Percentiles rank a stretch among this genome's conserved stretches.
phyloP scores from a whole-genome alignment of 2,888 invertebrate genomes.

The Strigamia transsilvanica region DNA sequence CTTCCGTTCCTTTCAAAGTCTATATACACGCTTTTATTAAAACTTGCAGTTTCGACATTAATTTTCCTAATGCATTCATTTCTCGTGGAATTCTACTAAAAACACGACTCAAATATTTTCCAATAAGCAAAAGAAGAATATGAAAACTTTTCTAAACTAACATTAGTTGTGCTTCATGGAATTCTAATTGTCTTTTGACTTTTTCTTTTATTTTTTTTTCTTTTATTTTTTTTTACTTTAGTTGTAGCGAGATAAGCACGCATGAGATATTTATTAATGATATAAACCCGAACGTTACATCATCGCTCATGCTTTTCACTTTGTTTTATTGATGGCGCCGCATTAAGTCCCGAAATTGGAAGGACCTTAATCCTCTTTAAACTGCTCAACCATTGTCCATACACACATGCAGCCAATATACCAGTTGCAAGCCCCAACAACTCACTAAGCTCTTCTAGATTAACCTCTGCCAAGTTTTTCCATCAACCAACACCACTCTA shows the following conservation, averaged over 20 bases:
- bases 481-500: not conserved
- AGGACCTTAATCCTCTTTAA: constrained; percentile 18
- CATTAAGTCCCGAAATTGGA: constrained; percentile 15
- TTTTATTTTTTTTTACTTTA: no score
- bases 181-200: no score
- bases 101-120: constrained; percentile 14
- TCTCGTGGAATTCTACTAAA: constrained; percentile 52
- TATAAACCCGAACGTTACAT: not conserved
- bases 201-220: no score
- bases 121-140: not conserved
- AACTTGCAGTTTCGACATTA: constrained; percentile 38
- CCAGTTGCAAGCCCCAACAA: not conserved
- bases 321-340: constrained; percentile 18
- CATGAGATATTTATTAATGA: constrained; percentile 15
- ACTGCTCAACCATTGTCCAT: constrained; percentile 27
- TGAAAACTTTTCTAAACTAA: not conserved
- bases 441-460: constrained; percentile 22
- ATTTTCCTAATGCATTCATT: constrained; percentile 35
- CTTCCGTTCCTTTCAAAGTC: constrained; percentile 2
- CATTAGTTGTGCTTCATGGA: not conserved
- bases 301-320: constrained; percentile 13
- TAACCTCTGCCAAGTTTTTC: constrained; percentile 34
- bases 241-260: not conserved
- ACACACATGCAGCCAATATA: constrained; percentile 18
- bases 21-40: not conserved